Percentiles rank a stretch among this genome's conserved stretches.
These are phyloP conservation scores for Ptilorrhoa leucosticta DNA, from an alignment of 2,113 vertebrate species.

Conservation along the genomic window DNA sequence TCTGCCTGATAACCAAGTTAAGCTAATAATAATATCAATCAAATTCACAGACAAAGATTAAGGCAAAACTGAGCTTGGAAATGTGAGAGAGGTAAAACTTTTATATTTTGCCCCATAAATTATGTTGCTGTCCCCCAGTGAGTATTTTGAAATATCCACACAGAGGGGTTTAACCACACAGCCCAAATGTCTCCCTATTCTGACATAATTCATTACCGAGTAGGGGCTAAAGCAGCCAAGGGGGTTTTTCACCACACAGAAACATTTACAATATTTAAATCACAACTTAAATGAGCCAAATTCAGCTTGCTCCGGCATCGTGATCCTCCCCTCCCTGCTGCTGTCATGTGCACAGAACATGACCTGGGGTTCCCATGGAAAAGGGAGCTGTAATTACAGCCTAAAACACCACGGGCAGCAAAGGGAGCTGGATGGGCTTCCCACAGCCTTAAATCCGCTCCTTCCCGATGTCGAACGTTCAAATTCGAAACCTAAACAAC, in stretches of 20 bases:
- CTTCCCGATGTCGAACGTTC: accelerated
- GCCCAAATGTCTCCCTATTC: neutral
- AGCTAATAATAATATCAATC: neutral
- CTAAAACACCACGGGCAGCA: neutral
- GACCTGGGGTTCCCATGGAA: neutral
- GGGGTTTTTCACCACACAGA: neutral
- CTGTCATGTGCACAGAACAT: neutral
- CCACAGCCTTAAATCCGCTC: neutral
- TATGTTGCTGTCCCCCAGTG: neutral
- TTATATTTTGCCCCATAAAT: neutral
- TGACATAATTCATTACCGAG: neutral
- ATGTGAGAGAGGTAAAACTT: neutral
- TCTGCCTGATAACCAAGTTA: neutral
- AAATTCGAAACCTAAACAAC: neutral
- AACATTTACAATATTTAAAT: neutral
- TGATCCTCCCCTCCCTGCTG: neutral
- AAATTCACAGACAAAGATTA: neutral
- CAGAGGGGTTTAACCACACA: neutral
- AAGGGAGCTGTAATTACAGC: neutral
- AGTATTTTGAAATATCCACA: neutral
- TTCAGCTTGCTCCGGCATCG: neutral
- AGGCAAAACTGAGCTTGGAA: neutral
- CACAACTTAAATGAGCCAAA: neutral
- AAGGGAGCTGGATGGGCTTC: neutral
- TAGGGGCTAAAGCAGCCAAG: neutral